phyloP scores from a whole-genome alignment of 1,140 invertebrate species.

The Drosophila nebulosa region DNA sequence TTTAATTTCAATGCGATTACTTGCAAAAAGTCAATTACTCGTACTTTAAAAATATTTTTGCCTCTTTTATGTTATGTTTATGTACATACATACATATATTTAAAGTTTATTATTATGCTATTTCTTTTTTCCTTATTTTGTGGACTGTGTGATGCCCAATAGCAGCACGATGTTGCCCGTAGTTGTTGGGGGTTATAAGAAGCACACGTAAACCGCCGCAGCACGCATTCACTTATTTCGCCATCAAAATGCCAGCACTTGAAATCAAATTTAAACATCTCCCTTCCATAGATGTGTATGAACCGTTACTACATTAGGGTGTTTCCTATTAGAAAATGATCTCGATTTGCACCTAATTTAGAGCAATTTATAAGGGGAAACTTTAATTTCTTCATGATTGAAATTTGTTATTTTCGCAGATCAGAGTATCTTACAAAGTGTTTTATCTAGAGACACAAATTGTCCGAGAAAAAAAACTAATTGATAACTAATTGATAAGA shows the following conservation, averaged over 20 bases:
- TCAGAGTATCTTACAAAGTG: no score
- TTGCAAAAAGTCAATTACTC: neutral
- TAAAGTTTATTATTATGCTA: neutral
- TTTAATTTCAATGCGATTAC: neutral
- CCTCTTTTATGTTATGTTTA: neutral
- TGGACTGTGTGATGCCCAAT: neutral
- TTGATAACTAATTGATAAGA: no score
- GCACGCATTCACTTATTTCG: slow-evolving; percentile 76
- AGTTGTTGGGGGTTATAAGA: slow-evolving; percentile 20
- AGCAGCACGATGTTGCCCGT: neutral
- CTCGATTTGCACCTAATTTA: no score
- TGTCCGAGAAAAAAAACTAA: no score
- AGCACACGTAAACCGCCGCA: slow-evolving; percentile 66
- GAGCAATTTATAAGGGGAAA: no score
- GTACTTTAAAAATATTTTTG: neutral
- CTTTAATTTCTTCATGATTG: no score
- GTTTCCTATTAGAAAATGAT: neutral
- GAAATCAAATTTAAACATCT: slow-evolving; percentile 77
- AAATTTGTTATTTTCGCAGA: no score
- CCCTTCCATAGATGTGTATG: neutral
- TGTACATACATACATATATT: no score
- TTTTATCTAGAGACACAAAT: no score
- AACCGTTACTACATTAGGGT: neutral
- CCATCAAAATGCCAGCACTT: slow-evolving; percentile 73
- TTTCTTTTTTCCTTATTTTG: neutral